Evolutionary conservation across 2,113 vertebrate genomes (phyloP).

Genomic region (Corythornis cristatus): DNA sequence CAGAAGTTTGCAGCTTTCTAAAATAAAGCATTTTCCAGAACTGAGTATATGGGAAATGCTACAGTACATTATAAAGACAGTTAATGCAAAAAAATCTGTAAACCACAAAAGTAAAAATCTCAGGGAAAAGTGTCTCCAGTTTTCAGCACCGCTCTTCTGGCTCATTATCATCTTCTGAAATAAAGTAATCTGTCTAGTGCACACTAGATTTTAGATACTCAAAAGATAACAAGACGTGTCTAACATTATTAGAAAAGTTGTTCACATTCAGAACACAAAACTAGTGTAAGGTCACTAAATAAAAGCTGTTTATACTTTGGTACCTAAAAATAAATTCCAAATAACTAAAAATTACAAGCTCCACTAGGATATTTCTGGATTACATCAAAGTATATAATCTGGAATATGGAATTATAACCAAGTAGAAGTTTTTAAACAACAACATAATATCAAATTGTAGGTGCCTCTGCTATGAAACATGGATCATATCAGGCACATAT

Average conservation of each 20-base stretch:
- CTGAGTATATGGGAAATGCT: not conserved
- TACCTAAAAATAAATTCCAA: not conserved
- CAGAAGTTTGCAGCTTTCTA: not conserved
- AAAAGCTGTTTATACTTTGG: not conserved
- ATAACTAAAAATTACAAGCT: not conserved
- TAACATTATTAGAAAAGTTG: not conserved
- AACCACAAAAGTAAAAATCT: not conserved
- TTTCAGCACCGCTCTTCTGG: not conserved
- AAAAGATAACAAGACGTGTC: not conserved
- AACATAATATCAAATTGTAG: not conserved
- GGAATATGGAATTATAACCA: not conserved
- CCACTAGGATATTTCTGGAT: not conserved
- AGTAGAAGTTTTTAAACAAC: not conserved
- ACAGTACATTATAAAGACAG: not conserved
- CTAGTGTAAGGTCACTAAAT: not conserved
- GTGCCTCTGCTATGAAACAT: not conserved
- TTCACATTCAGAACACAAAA: not conserved
- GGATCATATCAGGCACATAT: rapidly evolving
- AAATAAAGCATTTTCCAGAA: not conserved
- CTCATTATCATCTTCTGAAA: not conserved
- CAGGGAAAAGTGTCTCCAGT: not conserved
- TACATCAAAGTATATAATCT: not conserved
- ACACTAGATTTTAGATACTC: not conserved
- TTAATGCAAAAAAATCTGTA: not conserved
- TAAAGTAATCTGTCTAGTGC: not conserved